Base-by-base conservation (phyloP, 2,797 vertebrate species). In the Chloroceryle inda region DNA sequence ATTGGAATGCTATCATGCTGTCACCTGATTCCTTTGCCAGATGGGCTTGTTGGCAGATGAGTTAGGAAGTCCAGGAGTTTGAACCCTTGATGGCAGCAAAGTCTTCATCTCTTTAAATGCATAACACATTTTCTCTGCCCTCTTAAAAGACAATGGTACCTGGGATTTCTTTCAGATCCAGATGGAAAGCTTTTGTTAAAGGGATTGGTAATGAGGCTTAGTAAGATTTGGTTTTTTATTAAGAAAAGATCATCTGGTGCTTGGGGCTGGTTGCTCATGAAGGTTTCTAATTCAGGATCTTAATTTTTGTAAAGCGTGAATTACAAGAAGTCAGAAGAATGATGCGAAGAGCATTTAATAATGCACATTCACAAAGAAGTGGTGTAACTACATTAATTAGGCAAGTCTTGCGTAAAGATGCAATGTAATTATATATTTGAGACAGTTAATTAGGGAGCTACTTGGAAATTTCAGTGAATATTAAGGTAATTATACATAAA, bases 301-400 rank as follows among this genome's bases (percentile, higher is more conserved):
- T 97, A 97, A 98, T 98, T 99, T 98, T 98, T 98, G 98, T 99
- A 99, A 99, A 99, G 98, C 98, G 98, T 98, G 99, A 98, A 99
- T 98, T 98, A 99, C 98, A 99, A 99, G 99, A 99, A 99, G 99
- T 98, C 98, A 98, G 98, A 99, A 99, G 99, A 99, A 99, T 99
- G 99, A 99, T 99, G 99, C 99, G 99, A 99, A 99, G 99, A 99
- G 99, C 98, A 98, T 99, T 98, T 99, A 98, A 99, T 99, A 99
- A 99, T 98, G 98, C 98, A 97, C 97, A 98, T 98, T 98, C 98
- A 99, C 99, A 99, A 99, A 98, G 98, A 98, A 98, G 98, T 98
- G 97, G 98, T 98, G 98, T 98, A 98, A 98, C 98, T 98, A 98
- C 98, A 98, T 99, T 99, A 99, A 99, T 99, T 99, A 98, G 98